These are phyloP conservation scores for Pangasianodon hypophthalmus DNA, from an alignment of 2,113 vertebrate species.

Conservation along the genomic window DNA sequence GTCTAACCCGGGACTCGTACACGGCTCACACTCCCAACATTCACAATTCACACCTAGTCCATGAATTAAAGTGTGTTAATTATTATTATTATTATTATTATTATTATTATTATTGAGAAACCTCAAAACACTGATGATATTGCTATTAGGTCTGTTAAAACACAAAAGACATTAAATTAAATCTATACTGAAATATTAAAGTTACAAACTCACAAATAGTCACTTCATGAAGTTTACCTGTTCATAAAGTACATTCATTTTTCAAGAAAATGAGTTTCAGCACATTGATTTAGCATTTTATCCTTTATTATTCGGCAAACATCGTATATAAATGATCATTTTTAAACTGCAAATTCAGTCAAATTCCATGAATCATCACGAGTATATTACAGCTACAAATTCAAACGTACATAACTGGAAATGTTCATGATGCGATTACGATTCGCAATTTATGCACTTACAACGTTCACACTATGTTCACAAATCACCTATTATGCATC, in stretches of 20 bases:
- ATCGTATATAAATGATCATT: not conserved
- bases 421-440: not conserved
- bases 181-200: not conserved
- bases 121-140: not conserved
- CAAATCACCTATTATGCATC: not conserved
- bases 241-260: not conserved
- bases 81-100: constrained; percentile 23
- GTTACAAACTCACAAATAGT: not conserved
- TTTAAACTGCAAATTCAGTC: not conserved
- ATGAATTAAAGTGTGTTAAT: not conserved
- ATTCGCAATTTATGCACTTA: not conserved
- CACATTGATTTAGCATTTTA: not conserved
- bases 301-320: not conserved
- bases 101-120: constrained; percentile 10
- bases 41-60: not conserved
- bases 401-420: not conserved
- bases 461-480: not conserved
- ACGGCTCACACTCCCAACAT: not conserved
- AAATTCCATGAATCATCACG: not conserved
- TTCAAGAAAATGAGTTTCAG: not conserved
- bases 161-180: not conserved
- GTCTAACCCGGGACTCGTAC: constrained; percentile 64
- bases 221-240: not conserved
- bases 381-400: not conserved
- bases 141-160: not conserved